Conservation (phyloP, 1,140 invertebrate species). For the Asbolus verrucosus region DNA sequence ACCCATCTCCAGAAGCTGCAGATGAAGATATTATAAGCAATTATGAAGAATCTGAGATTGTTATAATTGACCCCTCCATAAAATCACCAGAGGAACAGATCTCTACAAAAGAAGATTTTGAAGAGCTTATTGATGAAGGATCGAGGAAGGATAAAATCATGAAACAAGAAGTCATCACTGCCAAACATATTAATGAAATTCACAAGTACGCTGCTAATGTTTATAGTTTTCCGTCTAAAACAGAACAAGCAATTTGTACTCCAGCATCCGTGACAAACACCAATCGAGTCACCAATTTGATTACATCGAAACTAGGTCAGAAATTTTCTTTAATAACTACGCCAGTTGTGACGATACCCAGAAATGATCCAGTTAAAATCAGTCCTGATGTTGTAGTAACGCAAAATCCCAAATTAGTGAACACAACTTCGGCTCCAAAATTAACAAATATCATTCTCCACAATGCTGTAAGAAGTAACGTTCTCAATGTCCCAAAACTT, state of each 20-base stretch:
- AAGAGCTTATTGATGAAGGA: slow-evolving; percentile 71
- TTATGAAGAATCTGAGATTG: slow-evolving; percentile 72
- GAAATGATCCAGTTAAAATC: slow-evolving; percentile 24
- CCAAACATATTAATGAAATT: slow-evolving; percentile 60
- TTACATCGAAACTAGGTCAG: slow-evolving; percentile 47
- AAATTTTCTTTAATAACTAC: slow-evolving; percentile 57
- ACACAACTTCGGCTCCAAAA: slow-evolving; percentile 48
- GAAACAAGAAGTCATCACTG: slow-evolving; percentile 55
- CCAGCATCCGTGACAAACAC: slow-evolving; percentile 8
- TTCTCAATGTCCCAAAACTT: slow-evolving; percentile 59
- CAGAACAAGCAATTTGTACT: no score
- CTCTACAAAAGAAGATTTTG: slow-evolving; percentile 73
- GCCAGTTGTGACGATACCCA: slow-evolving; percentile 49
- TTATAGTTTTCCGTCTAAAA: slow-evolving; percentile 55
- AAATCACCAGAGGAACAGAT: slow-evolving; percentile 73
- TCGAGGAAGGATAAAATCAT: slow-evolving; percentile 67
- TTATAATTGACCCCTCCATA: slow-evolving; percentile 71
- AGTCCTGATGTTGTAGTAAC: slow-evolving; percentile 53
- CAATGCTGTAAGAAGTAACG: slow-evolving; percentile 57
- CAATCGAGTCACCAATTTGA: slow-evolving; percentile 43
- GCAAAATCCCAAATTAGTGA: slow-evolving; percentile 50
- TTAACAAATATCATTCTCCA: slow-evolving; percentile 60
- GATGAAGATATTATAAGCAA: slow-evolving; percentile 66
- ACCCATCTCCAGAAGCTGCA: slow-evolving; percentile 66
- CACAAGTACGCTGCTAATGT: slow-evolving; percentile 60